phyloP scores from a whole-genome alignment of 2,888 invertebrate genomes.

The Dendrolimus pini region DNA sequence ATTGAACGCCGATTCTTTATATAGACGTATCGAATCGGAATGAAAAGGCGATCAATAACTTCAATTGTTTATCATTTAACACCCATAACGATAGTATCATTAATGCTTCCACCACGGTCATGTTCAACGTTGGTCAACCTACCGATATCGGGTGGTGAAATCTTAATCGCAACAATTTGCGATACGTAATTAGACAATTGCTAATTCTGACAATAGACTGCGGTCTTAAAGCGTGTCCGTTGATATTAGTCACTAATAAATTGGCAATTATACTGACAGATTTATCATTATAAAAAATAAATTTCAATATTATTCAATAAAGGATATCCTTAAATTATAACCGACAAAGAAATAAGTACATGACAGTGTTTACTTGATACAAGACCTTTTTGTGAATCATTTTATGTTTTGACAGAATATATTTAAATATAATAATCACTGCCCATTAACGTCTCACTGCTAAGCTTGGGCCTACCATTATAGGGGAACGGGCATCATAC shows the following conservation, averaged over 20 bases:
- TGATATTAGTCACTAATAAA: neutral
- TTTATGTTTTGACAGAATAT: too few relatives aligned
- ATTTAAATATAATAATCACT: too few relatives aligned
- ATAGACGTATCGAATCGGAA: slow-evolving; percentile 8
- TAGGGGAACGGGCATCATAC: too few relatives aligned
- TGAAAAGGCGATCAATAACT: slow-evolving; percentile 12
- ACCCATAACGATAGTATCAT: slow-evolving; percentile 23
- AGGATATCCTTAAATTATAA: neutral
- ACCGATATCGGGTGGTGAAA: slow-evolving; percentile 25
- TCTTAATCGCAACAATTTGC: slow-evolving; percentile 25
- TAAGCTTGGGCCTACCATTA: too few relatives aligned
- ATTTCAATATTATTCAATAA: neutral
- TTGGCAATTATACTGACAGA: neutral
- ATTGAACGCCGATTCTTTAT: slow-evolving; percentile 1
- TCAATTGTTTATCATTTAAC: slow-evolving; percentile 24
- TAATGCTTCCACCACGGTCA: slow-evolving; percentile 16
- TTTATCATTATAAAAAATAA: neutral
- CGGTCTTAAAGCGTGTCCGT: slow-evolving; percentile 3
- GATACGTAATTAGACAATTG: slow-evolving; percentile 24
- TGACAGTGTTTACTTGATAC: neutral
- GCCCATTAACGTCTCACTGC: too few relatives aligned
- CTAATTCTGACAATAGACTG: slow-evolving; percentile 19
- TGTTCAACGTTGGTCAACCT: slow-evolving; percentile 14
- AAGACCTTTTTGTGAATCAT: too few relatives aligned
- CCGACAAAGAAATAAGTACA: neutral